Conservation (phyloP, 2,888 invertebrate genomes). For the Melipona bicolor region DNA sequence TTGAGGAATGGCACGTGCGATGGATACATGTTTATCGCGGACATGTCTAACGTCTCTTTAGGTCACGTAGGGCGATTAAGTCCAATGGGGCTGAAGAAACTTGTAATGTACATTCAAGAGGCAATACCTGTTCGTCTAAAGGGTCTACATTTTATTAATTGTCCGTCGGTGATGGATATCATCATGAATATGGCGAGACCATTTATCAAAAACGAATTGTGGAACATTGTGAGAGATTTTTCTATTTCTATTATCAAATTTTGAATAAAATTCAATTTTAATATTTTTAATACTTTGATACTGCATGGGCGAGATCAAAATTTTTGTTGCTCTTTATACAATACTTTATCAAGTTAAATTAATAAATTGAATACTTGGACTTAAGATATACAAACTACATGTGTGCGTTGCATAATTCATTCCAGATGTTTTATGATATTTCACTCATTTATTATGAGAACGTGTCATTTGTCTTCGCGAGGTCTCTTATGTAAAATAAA, state of each 20-base stretch:
- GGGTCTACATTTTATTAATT: conserved; percentile 89
- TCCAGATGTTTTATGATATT: neutral
- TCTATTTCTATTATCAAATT: too few relatives aligned
- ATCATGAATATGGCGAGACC: conserved; percentile 88
- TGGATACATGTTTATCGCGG: conserved; percentile 87
- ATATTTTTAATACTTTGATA: too few relatives aligned
- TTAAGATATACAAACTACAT: too few relatives aligned
- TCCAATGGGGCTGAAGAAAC: conserved; percentile 87
- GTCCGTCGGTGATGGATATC: conserved; percentile 89
- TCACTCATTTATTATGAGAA: neutral
- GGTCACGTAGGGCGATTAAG: conserved; percentile 88
- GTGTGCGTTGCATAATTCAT: too few relatives aligned
- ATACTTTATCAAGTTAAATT: too few relatives aligned
- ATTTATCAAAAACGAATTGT: conserved; percentile 89
- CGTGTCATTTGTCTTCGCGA: neutral
- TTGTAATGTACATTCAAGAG: conserved; percentile 89
- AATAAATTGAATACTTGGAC: too few relatives aligned
- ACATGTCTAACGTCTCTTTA: conserved; percentile 86
- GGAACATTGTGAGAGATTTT: conserved; percentile 75
- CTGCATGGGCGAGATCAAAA: too few relatives aligned
- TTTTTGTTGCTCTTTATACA: too few relatives aligned
- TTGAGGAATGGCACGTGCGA: conserved; percentile 86
- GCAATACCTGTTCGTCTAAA: conserved; percentile 88
- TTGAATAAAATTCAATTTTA: too few relatives aligned
- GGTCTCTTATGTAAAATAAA: conserved; percentile 27